phyloP scores from a whole-genome alignment of 2,797 vertebrate genomes.

The Phoebastria nigripes region DNA sequence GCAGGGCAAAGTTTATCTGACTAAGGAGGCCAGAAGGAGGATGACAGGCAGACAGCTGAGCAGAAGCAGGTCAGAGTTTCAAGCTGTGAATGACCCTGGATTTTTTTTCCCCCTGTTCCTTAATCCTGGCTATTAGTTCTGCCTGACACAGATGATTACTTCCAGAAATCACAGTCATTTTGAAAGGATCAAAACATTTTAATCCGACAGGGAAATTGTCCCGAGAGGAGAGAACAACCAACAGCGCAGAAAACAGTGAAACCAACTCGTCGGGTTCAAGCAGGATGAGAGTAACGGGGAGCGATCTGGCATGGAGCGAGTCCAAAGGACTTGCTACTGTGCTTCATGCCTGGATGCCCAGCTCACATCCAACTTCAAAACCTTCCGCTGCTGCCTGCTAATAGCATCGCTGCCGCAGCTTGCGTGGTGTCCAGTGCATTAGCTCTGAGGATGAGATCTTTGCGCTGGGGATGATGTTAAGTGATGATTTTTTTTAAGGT shows the following conservation, averaged over 20 bases:
- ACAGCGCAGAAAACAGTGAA: not conserved
- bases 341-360: not conserved
- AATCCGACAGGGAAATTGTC: not conserved
- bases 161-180: not conserved
- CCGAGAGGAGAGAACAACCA: not conserved
- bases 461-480: not conserved
- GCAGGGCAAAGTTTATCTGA: not conserved
- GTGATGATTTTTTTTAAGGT: not conserved
- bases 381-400: not conserved
- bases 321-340: not conserved
- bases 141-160: not conserved
- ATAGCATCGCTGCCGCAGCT: not conserved
- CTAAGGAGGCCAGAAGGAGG: not conserved
- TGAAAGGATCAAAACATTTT: not conserved
- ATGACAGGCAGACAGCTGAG: not conserved
- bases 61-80: not conserved
- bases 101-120: not conserved
- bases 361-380: not conserved
- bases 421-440: not conserved
- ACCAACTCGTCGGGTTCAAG: not conserved
- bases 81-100: not conserved
- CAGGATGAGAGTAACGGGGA: not conserved
- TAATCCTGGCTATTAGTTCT: not conserved
- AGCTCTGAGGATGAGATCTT: not conserved
- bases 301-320: rapidly evolving